These are phyloP conservation scores for Cistogaster globosa DNA, from an alignment of 2,888 invertebrate species.

Conservation along the genomic window DNA sequence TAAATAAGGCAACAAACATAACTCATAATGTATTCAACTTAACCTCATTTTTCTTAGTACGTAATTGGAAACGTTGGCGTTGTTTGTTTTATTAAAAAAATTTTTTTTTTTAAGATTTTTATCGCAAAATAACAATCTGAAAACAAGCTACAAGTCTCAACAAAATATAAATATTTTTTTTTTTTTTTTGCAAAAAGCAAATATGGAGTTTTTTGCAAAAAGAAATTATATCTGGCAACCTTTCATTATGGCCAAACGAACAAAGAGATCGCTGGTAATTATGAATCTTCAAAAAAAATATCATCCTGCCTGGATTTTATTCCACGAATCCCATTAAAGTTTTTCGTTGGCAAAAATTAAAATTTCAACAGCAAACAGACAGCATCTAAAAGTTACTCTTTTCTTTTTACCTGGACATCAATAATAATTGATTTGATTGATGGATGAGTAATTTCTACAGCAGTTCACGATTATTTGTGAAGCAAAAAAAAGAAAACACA, in stretches of 20 bases:
- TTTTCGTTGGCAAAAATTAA: background rate
- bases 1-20: background rate
- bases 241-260: constrained; percentile 78
- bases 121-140: constrained; percentile 81
- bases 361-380: background rate
- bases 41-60: constrained; percentile 60
- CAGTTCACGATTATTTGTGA: constrained; percentile 38
- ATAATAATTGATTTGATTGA: constrained; percentile 83
- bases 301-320: constrained; percentile 39
- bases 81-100: constrained; percentile 24
- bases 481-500: background rate
- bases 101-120: constrained; percentile 54
- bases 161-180: no score
- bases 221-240: constrained; percentile 73
- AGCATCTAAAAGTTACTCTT: background rate
- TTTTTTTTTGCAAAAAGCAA: background rate
- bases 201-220: constrained; percentile 45
- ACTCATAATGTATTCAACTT: constrained; percentile 47
- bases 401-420: constrained; percentile 73
- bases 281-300: background rate
- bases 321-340: constrained; percentile 69
- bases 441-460: constrained; percentile 75
- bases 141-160: constrained; percentile 77
- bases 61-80: constrained; percentile 9
- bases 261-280: background rate